Percentiles rank a stretch among this genome's conserved stretches.
Conservation (phyloP, 2,888 invertebrate species). For the Rhogogaster chlorosoma region DNA sequence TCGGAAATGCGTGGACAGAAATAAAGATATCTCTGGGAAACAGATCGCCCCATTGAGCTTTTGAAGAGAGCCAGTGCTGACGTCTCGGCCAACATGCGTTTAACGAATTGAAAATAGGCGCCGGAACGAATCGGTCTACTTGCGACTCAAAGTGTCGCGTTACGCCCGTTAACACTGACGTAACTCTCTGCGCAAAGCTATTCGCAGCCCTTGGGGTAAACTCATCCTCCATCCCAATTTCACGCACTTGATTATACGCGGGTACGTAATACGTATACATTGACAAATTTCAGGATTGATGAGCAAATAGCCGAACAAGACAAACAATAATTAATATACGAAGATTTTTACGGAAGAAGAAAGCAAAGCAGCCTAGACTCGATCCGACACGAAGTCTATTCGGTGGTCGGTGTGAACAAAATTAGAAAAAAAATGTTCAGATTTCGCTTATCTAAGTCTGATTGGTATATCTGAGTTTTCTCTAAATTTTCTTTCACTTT, state of each 20-base stretch:
- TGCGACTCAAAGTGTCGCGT: conserved; percentile 46
- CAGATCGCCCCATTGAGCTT: conserved; percentile 7
- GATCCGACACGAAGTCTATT: not conserved
- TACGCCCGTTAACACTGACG: conserved; percentile 46
- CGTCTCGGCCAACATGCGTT: conserved; percentile 34
- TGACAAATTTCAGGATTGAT: not conserved
- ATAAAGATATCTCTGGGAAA: conserved; percentile 33
- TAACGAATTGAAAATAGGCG: conserved; percentile 45
- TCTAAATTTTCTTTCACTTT: not conserved
- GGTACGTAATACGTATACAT: not conserved
- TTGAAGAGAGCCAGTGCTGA: conserved; percentile 6
- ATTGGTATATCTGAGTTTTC: not conserved
- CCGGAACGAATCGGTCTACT: conserved; percentile 44
- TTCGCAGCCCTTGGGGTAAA: conserved; percentile 44
- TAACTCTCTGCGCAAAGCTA: conserved; percentile 42
- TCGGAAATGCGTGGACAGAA: conserved; percentile 39
- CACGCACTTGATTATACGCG: conserved; percentile 19
- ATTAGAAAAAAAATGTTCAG: not conserved
- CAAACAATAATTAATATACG: not conserved
- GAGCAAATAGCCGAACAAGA: not conserved
- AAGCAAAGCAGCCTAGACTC: not conserved
- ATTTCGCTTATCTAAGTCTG: not conserved
- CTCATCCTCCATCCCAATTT: conserved; percentile 48
- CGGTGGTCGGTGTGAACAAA: not conserved
- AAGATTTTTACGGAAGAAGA: not conserved